These are phyloP conservation scores for Cetoscarus ocellatus DNA, from an alignment of 2,797 vertebrate species.

Conservation along the genomic window DNA sequence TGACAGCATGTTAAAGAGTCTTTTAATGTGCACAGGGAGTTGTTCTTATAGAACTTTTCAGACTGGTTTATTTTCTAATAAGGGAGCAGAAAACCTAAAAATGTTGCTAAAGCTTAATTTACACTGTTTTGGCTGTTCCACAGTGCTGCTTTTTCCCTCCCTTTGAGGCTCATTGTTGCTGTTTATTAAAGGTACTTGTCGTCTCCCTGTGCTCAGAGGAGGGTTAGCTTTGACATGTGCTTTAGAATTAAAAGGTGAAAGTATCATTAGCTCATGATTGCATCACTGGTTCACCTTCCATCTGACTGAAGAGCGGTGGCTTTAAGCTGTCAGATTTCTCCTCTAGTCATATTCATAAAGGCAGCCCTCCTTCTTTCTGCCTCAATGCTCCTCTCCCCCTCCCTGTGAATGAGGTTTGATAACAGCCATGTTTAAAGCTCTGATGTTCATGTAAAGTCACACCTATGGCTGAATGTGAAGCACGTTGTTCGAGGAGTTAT, in stretches of 20 bases:
- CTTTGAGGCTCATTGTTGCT: neutral
- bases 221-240: neutral
- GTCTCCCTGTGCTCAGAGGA: neutral
- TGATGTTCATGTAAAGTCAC: neutral
- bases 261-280: neutral
- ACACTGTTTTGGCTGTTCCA: too few species aligned
- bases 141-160: too few species aligned
- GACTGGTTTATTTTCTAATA: too few species aligned
- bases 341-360: neutral
- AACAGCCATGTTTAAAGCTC: neutral
- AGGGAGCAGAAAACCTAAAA: too few species aligned
- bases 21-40: too few species aligned
- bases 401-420: neutral
- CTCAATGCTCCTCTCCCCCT: neutral
- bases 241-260: neutral
- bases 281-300: slow-evolving; percentile 12
- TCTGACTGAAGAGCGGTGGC: neutral
- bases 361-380: neutral
- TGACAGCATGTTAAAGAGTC: too few species aligned
- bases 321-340: neutral
- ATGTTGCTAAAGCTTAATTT: too few species aligned
- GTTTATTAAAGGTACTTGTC: neutral
- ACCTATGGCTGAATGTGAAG: neutral
- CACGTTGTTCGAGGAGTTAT: neutral
- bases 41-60: too few species aligned